Evolutionary conservation across 1,140 invertebrate genomes (phyloP), one percentile per base, ranked within the genome.

Genomic region (Drosophila sturtevanti): DNA sequence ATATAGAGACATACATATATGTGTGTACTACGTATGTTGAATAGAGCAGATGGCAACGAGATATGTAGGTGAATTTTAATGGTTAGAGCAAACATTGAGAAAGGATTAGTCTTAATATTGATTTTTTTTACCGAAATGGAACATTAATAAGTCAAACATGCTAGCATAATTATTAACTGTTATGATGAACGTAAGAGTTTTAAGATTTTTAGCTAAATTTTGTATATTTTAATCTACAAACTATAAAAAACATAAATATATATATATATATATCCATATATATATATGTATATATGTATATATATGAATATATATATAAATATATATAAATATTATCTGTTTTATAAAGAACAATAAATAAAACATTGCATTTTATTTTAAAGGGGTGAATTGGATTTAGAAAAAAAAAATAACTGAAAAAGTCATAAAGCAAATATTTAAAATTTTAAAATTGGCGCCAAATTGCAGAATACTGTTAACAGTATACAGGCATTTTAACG

Each of bases 131-230:
- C 75, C 68, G 75, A 72, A 44, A 72, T 38, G 64, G 37, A 48
- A 48, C 69, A 72, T 70, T 41, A 58, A 59, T 31, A 31, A 62
- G 24, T 11, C 22, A n/a, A 59, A 64, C 37, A 74, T 63, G 68
- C 64, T 89, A 87, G 82, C 72, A 89, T 87, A 87, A 87, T 87
- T 87, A 87, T 87, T 79, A 72, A 87, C 79, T 82, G 82, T 87
- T 87, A 89, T 76, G 81, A 72, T 37, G 31, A 66, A 63, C 65
- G 72, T 82, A 82, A 87, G 79, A 79, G 67, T 79, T 89, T 77
- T 89, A 89, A 89, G 84, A 60, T 74, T 89, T 89, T 89, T 89
- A 89, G 84, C 84, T 89, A 89, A 89, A 89, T 89, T 89, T 89
- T 89, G 84, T 89, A 89, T 89, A 77, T 89, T 89, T 89, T 84